Conservation (phyloP, 2,113 vertebrate species). For the Hippocampus guttulatus region DNA sequence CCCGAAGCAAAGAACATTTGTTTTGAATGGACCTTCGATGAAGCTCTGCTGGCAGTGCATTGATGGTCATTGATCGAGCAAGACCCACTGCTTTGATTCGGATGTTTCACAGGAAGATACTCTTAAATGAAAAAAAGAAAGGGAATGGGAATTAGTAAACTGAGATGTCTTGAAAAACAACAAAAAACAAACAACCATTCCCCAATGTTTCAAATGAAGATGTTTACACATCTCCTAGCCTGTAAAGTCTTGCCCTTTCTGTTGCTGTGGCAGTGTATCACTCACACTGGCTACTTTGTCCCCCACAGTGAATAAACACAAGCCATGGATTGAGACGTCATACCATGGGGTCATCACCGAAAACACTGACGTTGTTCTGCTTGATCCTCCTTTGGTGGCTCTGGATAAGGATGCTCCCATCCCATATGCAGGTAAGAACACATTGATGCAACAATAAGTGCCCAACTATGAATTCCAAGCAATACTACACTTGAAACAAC, state of each 20-base stretch:
- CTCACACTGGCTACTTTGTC: slow-evolving; percentile 17
- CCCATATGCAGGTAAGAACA: slow-evolving; percentile 87
- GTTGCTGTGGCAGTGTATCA: background rate
- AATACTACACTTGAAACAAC: background rate
- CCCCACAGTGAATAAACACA: slow-evolving; percentile 91
- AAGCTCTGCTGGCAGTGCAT: slow-evolving; percentile 21
- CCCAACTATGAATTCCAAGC: slow-evolving; percentile 27
- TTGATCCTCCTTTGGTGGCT: slow-evolving; percentile 93
- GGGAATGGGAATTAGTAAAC: slow-evolving; percentile 27
- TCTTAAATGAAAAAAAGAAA: slow-evolving; percentile 16
- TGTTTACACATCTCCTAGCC: slow-evolving; percentile 10
- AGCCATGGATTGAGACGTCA: slow-evolving; percentile 96
- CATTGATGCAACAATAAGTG: background rate
- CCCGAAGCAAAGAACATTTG: slow-evolving; percentile 36
- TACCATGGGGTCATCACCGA: slow-evolving; percentile 96
- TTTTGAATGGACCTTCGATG: slow-evolving; percentile 33
- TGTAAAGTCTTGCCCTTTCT: background rate
- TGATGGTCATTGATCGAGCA: slow-evolving; percentile 48
- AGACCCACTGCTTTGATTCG: slow-evolving; percentile 34
- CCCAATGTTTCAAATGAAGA: slow-evolving; percentile 1
- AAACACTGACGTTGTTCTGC: slow-evolving; percentile 88
- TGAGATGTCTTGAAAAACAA: slow-evolving; percentile 21
- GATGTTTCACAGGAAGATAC: slow-evolving; percentile 20
- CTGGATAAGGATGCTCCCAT: slow-evolving; percentile 94
- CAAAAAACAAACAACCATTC: background rate